Evolutionary conservation across 2,888 invertebrate genomes (phyloP).

Genomic region (Tetragonula carbonaria): DNA sequence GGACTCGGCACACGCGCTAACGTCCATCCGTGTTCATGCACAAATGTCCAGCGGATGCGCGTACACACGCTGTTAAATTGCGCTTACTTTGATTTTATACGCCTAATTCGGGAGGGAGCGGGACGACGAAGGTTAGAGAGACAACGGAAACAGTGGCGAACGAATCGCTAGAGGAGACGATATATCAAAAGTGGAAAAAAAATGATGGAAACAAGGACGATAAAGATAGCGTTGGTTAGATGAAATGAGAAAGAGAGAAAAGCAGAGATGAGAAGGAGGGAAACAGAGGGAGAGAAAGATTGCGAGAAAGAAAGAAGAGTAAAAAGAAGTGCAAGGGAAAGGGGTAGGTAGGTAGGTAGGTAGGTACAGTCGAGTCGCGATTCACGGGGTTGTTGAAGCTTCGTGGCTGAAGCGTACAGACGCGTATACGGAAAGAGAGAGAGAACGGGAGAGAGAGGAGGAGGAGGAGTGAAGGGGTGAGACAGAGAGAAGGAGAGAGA

Average conservation of each 20-base stretch:
- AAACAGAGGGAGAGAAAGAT: slow-evolving; percentile 12
- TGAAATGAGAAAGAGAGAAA: slow-evolving; percentile 27
- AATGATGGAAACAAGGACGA: slow-evolving; percentile 26
- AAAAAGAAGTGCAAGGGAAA: slow-evolving; percentile 41
- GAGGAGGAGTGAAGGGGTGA: slow-evolving; percentile 6
- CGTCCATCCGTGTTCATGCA: slow-evolving; percentile 30
- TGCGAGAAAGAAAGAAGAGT: not conserved
- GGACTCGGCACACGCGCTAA: slow-evolving; percentile 13
- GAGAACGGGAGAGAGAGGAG: slow-evolving; percentile 20
- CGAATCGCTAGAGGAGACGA: slow-evolving; percentile 26
- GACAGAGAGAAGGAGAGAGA: slow-evolving; percentile 1
- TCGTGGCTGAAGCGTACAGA: slow-evolving; percentile 72
- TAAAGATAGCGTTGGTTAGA: slow-evolving; percentile 16
- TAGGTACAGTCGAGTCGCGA: slow-evolving; percentile 60
- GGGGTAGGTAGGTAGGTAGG: slow-evolving; percentile 46
- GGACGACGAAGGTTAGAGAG: slow-evolving; percentile 18
- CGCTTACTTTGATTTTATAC: slow-evolving; percentile 74
- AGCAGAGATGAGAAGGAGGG: slow-evolving; percentile 3
- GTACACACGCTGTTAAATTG: slow-evolving; percentile 66
- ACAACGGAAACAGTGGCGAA: slow-evolving; percentile 37
- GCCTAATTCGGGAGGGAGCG: slow-evolving; percentile 45
- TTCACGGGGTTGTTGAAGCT: slow-evolving; percentile 70
- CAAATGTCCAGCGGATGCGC: slow-evolving; percentile 32
- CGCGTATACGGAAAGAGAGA: slow-evolving; percentile 63
- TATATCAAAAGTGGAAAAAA: slow-evolving; percentile 17